Evolutionary conservation across 2,797 vertebrate species (phyloP).

Genomic region (Notamacropus eugenii): DNA sequence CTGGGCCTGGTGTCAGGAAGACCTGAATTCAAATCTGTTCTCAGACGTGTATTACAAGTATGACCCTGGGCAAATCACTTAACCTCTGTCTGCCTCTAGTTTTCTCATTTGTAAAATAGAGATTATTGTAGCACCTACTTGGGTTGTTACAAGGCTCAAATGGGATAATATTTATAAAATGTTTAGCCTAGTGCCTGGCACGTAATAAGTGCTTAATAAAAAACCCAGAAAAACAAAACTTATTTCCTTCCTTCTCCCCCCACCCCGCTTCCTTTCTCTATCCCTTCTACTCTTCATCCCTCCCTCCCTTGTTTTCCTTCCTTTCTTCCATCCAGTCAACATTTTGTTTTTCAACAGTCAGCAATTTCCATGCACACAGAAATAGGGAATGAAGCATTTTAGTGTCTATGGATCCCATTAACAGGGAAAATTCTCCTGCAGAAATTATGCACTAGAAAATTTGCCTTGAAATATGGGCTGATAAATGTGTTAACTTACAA

Average conservation of each 20-base stretch:
- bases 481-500: constrained; percentile 20
- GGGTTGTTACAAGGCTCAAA: no score
- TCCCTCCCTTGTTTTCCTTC: neutral
- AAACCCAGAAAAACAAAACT: neutral
- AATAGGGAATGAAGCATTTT: neutral
- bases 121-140: no score
- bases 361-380: constrained; percentile 16
- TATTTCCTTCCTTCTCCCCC: neutral
- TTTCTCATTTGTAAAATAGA: no score
- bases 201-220: no score
- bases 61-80: no score
- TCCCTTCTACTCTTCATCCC: neutral
- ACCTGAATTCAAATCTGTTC: no score
- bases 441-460: constrained; percentile 20
- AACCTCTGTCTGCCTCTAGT: no score
- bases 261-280: neutral
- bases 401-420: neutral
- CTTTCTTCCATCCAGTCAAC: neutral
- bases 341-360: neutral
- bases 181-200: no score
- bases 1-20: no score
- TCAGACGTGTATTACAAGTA: neutral
- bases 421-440: neutral
- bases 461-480: constrained; percentile 18
- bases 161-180: no score